Evolutionary conservation across 2,797 vertebrate genomes (phyloP).

Genomic region (Kryptolebias ocellatus): DNA sequence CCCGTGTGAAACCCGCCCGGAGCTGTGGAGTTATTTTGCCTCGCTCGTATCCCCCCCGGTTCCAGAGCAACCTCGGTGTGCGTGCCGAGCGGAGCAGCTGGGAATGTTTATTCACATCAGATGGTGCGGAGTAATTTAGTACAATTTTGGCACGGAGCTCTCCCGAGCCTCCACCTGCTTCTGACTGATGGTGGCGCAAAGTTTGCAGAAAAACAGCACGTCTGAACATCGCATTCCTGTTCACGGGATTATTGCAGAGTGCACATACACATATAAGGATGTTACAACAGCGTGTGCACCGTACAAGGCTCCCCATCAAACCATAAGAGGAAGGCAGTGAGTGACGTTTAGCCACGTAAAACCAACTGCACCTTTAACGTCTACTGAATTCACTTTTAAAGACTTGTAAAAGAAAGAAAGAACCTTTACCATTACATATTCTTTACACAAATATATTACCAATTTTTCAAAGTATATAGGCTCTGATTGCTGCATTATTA

Average conservation of each 20-base stretch:
- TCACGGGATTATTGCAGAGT: constrained; percentile 3
- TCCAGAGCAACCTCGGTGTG: constrained; percentile 24
- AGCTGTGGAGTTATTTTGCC: constrained; percentile 18
- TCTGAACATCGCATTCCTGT: constrained; percentile 13
- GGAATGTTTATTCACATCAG: constrained; percentile 64
- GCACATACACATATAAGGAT: not conserved
- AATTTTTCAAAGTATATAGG: too few relatives aligned
- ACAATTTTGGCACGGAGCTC: constrained; percentile 41
- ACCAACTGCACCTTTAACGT: too few relatives aligned
- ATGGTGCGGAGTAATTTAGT: constrained; percentile 38
- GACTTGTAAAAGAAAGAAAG: too few relatives aligned
- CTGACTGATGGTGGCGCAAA: constrained; percentile 20
- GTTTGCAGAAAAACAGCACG: not conserved
- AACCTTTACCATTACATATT: too few relatives aligned
- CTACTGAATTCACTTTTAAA: too few relatives aligned
- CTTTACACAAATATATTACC: too few relatives aligned
- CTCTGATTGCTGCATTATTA: too few relatives aligned
- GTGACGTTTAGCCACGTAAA: too few relatives aligned
- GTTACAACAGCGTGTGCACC: not conserved
- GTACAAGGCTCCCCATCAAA: not conserved
- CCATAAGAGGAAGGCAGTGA: not conserved
- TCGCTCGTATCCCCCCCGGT: constrained; percentile 20
- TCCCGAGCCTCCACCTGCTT: constrained; percentile 34
- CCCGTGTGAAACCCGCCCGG: not conserved
- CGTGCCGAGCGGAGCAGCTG: constrained; percentile 53